phyloP scores from a whole-genome alignment of 1,140 invertebrate species.

The Brachystomella parvula region DNA sequence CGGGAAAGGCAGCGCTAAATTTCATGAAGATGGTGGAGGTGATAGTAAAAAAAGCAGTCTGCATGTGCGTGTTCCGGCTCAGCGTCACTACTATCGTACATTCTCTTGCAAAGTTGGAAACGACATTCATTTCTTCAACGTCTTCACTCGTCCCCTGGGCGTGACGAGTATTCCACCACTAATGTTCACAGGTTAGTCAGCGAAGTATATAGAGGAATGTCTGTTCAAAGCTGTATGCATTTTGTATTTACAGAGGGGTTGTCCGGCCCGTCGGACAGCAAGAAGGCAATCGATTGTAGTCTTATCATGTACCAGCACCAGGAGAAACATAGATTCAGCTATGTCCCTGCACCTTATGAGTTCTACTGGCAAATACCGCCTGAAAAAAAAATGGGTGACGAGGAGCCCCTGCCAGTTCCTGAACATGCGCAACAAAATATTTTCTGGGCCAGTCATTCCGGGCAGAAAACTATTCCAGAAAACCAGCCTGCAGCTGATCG shows the following conservation, averaged over 20 bases:
- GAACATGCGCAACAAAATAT: too few species aligned
- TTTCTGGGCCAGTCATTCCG: too few species aligned
- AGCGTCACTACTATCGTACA: not conserved
- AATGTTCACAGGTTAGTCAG: too few species aligned
- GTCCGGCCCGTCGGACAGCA: not conserved
- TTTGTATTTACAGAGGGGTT: too few species aligned
- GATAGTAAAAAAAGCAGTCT: not conserved
- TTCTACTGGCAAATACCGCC: constrained; percentile 1
- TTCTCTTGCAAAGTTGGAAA: not conserved
- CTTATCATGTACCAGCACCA: not conserved
- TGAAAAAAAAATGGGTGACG: too few species aligned
- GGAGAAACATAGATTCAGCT: not conserved
- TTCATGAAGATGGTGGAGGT: not conserved
- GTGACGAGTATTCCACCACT: not conserved
- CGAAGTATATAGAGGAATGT: too few species aligned
- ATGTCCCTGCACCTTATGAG: not conserved
- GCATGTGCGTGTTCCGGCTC: not conserved
- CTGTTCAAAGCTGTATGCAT: too few species aligned
- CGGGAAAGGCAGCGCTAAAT: not conserved
- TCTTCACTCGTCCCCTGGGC: not conserved
- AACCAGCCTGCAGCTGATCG: too few species aligned
- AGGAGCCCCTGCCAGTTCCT: too few species aligned
- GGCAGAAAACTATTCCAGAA: too few species aligned
- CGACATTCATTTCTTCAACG: constrained; percentile 8
- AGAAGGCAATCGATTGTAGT: not conserved